phyloP scores from a whole-genome alignment of 2,797 vertebrate species.

The Pangasius macronema region DNA sequence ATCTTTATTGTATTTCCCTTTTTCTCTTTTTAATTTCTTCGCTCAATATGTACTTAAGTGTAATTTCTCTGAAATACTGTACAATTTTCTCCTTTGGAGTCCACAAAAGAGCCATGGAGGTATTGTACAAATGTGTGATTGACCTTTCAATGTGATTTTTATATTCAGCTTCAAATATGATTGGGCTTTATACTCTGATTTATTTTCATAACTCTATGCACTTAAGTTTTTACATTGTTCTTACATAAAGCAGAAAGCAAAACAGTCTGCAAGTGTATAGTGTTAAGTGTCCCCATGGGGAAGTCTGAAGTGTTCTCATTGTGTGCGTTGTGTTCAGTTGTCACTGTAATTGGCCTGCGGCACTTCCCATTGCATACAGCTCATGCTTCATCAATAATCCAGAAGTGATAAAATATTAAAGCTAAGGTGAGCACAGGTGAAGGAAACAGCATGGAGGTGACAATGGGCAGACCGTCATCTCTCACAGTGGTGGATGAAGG shows the following conservation, averaged over 20 bases:
- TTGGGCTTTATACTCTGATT: conserved; percentile 41
- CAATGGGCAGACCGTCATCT: conserved; percentile 48
- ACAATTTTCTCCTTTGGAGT: conserved; percentile 30
- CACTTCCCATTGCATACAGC: conserved; percentile 58
- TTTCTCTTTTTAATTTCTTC: conserved; percentile 13
- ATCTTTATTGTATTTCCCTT: conserved; percentile 15
- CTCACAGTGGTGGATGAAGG: conserved; percentile 30
- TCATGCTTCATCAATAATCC: conserved; percentile 68
- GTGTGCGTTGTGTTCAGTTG: conserved; percentile 62
- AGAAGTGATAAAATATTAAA: conserved; percentile 66
- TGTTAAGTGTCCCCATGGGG: conserved; percentile 54
- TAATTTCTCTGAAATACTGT: conserved; percentile 39
- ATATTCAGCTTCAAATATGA: conserved; percentile 30
- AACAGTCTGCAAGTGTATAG: conserved; percentile 5
- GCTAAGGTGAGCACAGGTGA: conserved; percentile 59
- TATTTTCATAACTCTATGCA: conserved; percentile 1
- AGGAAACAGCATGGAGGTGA: conserved; percentile 52
- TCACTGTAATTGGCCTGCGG: conserved; percentile 59
- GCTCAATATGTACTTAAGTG: conserved; percentile 12
- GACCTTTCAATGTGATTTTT: conserved; percentile 37
- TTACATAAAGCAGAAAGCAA: conserved; percentile 25
- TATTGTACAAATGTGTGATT: conserved; percentile 34
- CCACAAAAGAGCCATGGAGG: conserved; percentile 14
- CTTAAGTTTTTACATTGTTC: conserved; percentile 37
- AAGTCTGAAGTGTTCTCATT: conserved; percentile 54